Conservation (phyloP, 37 sponge, comb jelly and placozoan species). For the Haliclona indistincta region DNA sequence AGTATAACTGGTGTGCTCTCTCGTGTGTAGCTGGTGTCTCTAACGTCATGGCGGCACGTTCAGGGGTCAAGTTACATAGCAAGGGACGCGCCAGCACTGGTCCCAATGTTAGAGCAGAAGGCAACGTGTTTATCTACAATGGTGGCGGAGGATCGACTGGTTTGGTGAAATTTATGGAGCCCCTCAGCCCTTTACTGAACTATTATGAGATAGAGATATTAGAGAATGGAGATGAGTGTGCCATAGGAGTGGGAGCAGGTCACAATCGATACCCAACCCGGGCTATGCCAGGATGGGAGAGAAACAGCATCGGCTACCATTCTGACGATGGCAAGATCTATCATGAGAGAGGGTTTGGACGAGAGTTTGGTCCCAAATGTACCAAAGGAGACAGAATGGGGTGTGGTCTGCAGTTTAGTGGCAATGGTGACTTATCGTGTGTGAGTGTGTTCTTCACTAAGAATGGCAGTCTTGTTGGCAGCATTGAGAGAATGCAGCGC, state of each 20-base stretch:
- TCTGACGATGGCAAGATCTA: conserved; percentile 36
- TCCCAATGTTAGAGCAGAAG: not conserved
- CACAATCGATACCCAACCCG: not conserved
- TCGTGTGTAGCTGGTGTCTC: no score
- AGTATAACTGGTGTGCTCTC: no score
- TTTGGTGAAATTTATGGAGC: conserved; percentile 43
- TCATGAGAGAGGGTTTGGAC: conserved; percentile 20
- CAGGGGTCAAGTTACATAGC: conserved; percentile 10
- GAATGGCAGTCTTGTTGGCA: conserved; percentile 25
- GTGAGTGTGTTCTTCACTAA: conserved; percentile 33
- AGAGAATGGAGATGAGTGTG: conserved; percentile 31
- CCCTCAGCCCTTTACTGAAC: conserved; percentile 42
- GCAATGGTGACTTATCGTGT: not conserved
- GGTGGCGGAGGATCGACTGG: conserved; percentile 3
- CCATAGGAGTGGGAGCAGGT: conserved; percentile 50
- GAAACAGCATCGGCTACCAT: conserved; percentile 37
- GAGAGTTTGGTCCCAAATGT: conserved; percentile 16
- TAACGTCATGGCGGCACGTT: not conserved
- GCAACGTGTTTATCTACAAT: not conserved
- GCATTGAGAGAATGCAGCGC: conserved; percentile 12
- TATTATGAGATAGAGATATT: conserved; percentile 64
- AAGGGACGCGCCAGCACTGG: not conserved
- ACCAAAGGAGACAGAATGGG: conserved; percentile 38
- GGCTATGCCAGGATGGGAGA: conserved; percentile 41
- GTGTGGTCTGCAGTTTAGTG: conserved; percentile 27